A percentile compares a stretch with the other conserved stretches of the same genome.
These are phyloP conservation scores for Phylloscopus whistleri DNA, from an alignment of 2,113 vertebrate species.

Conservation along the genomic window DNA sequence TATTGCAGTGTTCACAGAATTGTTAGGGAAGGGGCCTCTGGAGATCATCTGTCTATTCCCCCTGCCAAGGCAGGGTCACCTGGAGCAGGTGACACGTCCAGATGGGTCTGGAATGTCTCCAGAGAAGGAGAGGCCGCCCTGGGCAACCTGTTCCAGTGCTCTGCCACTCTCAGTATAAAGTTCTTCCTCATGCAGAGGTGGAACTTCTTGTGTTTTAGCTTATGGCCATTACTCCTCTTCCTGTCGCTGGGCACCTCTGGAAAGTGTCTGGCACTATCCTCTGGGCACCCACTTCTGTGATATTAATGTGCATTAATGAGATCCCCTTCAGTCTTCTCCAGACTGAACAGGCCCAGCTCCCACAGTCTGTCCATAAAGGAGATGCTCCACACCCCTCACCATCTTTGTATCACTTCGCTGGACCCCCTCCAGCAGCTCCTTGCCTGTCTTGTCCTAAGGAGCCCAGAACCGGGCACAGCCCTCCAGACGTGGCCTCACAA, in stretches of 20 bases:
- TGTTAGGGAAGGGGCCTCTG: background rate
- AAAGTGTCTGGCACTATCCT: too few species aligned
- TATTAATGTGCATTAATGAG: background rate
- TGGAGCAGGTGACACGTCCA: background rate
- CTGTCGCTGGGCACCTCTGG: background rate
- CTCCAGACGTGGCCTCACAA: background rate
- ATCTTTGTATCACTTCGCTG: too few species aligned
- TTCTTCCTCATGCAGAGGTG: background rate
- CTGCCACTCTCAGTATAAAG: background rate
- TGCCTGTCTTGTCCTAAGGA: background rate
- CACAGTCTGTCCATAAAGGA: background rate
- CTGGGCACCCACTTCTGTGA: background rate
- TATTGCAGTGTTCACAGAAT: accelerated
- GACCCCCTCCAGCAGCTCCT: background rate
- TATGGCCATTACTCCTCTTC: background rate
- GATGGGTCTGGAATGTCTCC: background rate
- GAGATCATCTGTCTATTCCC: too few species aligned
- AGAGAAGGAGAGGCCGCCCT: background rate
- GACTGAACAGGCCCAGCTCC: background rate
- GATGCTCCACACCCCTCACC: background rate
- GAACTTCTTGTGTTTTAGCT: background rate
- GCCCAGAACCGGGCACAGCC: background rate
- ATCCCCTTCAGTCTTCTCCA: background rate
- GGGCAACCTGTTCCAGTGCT: background rate
- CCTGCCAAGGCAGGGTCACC: background rate